A percentile compares a stretch with the other conserved stretches of the same genome.
Evolutionary conservation across 1,140 invertebrate genomes (phyloP).

Genomic region (Drosophila lowei): DNA sequence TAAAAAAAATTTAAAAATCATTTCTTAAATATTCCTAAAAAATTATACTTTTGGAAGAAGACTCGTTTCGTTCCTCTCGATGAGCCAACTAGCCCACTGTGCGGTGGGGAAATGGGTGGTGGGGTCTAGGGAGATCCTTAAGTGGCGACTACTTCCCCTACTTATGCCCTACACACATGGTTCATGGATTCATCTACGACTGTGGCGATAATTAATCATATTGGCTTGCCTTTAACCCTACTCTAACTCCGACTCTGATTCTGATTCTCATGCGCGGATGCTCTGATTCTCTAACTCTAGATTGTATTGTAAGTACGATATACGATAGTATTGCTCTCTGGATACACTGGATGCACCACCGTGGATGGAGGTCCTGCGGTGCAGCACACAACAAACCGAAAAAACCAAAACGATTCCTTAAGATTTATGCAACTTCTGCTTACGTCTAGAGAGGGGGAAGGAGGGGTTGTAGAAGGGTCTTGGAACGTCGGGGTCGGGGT

Average conservation of each 20-base stretch:
- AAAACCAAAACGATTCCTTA: constrained; percentile 18
- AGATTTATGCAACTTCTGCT: constrained; percentile 57
- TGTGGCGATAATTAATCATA: constrained; percentile 67
- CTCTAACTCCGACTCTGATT: constrained; percentile 2
- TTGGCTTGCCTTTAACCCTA: constrained; percentile 23
- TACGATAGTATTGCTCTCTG: constrained; percentile 67
- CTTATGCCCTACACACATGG: constrained; percentile 4
- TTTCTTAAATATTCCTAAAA: too few species aligned
- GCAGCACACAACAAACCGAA: constrained; percentile 15
- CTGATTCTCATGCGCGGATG: constrained; percentile 19
- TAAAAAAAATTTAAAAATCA: too few species aligned
- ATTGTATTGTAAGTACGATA: constrained; percentile 48
- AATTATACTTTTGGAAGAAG: too few species aligned
- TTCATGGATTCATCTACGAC: constrained; percentile 36
- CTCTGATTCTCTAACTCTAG: too few species aligned
- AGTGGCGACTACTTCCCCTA: constrained; percentile 29
- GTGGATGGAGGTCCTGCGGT: not conserved
- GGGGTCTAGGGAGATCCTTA: constrained; percentile 5
- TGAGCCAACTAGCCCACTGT: too few species aligned
- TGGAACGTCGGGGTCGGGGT: constrained; percentile 3
- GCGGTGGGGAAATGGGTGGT: too few species aligned
- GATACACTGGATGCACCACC: constrained; percentile 55
- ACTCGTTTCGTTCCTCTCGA: not conserved
- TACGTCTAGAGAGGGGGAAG: constrained; percentile 33
- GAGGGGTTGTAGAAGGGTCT: not conserved